These are phyloP conservation scores for Apogon hyalosoma DNA, from an alignment of 2,797 vertebrate genomes.

Conservation along the genomic window DNA sequence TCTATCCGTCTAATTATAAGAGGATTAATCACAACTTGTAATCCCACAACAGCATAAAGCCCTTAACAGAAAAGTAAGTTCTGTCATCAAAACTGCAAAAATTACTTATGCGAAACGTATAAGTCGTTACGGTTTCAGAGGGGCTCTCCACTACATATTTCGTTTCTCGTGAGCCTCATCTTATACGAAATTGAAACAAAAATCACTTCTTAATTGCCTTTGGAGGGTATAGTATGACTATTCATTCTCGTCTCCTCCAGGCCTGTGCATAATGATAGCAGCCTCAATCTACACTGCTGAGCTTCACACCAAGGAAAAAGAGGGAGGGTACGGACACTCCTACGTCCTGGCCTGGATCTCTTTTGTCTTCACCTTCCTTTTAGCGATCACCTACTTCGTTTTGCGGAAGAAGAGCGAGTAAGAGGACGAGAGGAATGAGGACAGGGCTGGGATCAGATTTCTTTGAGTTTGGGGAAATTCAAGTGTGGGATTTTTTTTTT, in stretches of 20 bases:
- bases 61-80: background rate
- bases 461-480: constrained; percentile 33
- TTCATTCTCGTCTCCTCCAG: constrained; percentile 71
- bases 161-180: constrained; percentile 5
- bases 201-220: constrained; percentile 39
- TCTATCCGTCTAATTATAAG: background rate
- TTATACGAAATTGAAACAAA: constrained; percentile 17
- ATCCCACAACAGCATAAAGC: background rate
- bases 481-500: constrained; percentile 15
- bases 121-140: constrained; percentile 12
- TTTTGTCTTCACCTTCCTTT: constrained; percentile 91
- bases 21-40: background rate
- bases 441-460: constrained; percentile 23
- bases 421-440: constrained; percentile 27
- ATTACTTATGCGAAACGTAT: constrained; percentile 20
- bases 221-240: constrained; percentile 19
- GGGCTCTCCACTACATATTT: background rate
- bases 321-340: constrained; percentile 87
- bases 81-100: constrained; percentile 17
- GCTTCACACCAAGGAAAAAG: constrained; percentile 58
- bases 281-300: constrained; percentile 91
- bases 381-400: constrained; percentile 91
- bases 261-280: constrained; percentile 91
- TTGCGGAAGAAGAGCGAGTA: constrained; percentile 88
- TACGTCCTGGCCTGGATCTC: constrained; percentile 96